phyloP scores from a whole-genome alignment of 92 coral and sea anemone species.

The Porites cylindrica region DNA sequence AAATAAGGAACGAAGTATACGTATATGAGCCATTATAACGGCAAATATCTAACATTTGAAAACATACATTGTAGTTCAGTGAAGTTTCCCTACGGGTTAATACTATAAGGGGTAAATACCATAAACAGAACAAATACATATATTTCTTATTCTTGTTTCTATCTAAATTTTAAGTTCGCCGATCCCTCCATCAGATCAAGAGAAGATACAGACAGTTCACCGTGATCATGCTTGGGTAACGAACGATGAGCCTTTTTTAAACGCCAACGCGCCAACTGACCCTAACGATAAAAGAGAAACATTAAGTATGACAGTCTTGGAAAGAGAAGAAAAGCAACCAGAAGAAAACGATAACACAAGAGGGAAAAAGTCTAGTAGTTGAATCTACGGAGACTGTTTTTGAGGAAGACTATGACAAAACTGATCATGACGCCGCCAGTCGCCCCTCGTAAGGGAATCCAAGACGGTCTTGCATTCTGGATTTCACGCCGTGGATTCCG shows the following conservation, averaged over 20 bases:
- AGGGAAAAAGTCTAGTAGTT: neutral
- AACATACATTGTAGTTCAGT: too few species aligned
- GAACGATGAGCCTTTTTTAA: slow-evolving; percentile 18
- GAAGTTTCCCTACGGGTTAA: too few species aligned
- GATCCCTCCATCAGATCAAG: slow-evolving; percentile 7
- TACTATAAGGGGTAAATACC: too few species aligned
- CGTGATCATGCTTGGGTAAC: slow-evolving; percentile 16
- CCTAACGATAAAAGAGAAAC: slow-evolving; percentile 15
- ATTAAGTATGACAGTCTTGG: slow-evolving; percentile 17
- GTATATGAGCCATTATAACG: too few species aligned
- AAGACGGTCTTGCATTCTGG: too few species aligned
- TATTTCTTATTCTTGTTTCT: neutral
- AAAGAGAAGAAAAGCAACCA: neutral
- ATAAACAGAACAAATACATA: neutral
- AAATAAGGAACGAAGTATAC: too few species aligned
- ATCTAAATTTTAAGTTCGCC: slow-evolving; percentile 9
- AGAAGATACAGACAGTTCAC: slow-evolving; percentile 17
- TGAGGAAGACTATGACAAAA: neutral
- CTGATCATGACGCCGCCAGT: neutral
- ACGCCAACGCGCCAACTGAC: neutral
- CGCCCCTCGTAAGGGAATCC: too few species aligned
- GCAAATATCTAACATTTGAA: too few species aligned
- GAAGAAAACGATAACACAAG: neutral
- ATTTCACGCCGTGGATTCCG: too few species aligned
- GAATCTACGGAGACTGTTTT: slow-evolving; percentile 3